These are phyloP conservation scores for Rhagoletis pomonella DNA, from an alignment of 1,140 invertebrate species.

Conservation along the genomic window DNA sequence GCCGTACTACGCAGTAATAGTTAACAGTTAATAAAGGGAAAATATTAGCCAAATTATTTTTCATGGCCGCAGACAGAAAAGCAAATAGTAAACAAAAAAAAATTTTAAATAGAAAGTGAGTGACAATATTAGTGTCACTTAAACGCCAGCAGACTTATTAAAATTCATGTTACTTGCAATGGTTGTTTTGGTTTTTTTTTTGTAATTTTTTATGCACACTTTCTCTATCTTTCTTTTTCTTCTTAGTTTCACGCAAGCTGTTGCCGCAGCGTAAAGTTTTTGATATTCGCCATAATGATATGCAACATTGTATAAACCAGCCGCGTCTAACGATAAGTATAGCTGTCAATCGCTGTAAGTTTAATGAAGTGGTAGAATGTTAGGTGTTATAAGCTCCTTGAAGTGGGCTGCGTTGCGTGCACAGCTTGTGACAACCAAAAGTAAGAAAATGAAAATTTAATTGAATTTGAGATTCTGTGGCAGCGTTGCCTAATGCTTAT, in stretches of 20 bases:
- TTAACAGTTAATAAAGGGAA: conserved; percentile 34
- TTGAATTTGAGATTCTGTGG: conserved; percentile 35
- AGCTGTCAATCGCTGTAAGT: conserved; percentile 9
- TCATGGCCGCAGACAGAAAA: not conserved
- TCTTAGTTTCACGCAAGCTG: not conserved
- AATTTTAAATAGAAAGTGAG: not conserved
- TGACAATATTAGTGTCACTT: conserved; percentile 25
- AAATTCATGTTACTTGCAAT: conserved; percentile 3
- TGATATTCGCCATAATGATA: not conserved
- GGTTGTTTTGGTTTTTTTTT: not conserved
- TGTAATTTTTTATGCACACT: not conserved
- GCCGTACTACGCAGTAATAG: not conserved
- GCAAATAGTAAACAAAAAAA: not conserved
- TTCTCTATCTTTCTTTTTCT: not conserved
- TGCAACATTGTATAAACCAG: conserved; percentile 13
- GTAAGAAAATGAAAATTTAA: conserved; percentile 30
- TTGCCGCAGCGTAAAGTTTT: not conserved
- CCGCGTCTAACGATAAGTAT: not conserved
- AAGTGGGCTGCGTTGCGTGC: not conserved
- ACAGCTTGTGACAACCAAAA: conserved; percentile 18
- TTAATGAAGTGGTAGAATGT: not conserved
- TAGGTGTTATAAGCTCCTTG: not conserved
- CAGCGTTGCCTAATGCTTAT: not conserved
- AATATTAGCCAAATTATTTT: conserved; percentile 24
- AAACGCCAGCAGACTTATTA: conserved; percentile 5